Evolutionary conservation across 2,797 vertebrate genomes (phyloP).

Genomic region (Poecile montanus): DNA sequence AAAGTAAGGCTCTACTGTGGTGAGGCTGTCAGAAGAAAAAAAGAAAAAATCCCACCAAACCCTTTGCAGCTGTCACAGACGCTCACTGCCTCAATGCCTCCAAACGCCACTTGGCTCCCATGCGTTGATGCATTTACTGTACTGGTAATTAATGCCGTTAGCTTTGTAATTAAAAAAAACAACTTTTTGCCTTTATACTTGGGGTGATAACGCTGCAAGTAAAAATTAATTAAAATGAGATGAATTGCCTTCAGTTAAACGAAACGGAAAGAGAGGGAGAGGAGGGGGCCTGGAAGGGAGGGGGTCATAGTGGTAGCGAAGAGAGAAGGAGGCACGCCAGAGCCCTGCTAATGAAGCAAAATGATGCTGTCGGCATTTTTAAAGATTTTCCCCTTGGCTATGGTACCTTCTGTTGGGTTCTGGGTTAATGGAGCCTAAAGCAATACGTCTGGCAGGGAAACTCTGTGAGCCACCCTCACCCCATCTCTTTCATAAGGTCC

Average conservation of each 20-base stretch:
- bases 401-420: constrained; percentile 56
- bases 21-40: neutral
- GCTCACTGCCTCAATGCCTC: constrained; percentile 73
- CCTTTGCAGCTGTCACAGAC: constrained; percentile 72
- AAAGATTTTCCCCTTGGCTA: constrained; percentile 62
- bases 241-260: constrained; percentile 84
- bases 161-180: constrained; percentile 84
- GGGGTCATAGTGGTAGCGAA: neutral
- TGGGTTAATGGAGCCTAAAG: constrained; percentile 69
- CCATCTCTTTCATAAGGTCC: constrained; percentile 45
- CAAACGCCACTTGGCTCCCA: constrained; percentile 65
- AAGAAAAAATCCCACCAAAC: neutral
- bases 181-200: constrained; percentile 81
- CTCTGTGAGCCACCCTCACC: neutral
- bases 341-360: constrained; percentile 77
- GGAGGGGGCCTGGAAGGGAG: constrained; percentile 27
- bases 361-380: constrained; percentile 65
- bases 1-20: constrained; percentile 40
- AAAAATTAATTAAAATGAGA: constrained; percentile 88
- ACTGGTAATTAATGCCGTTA: constrained; percentile 85
- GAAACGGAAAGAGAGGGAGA: constrained; percentile 72
- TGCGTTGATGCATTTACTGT: constrained; percentile 75
- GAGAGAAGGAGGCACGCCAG: constrained; percentile 22
- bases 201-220: constrained; percentile 81
- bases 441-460: constrained; percentile 35